Evolutionary conservation across 2,113 vertebrate genomes (phyloP).

Genomic region (Craseonycteris thonglongyai): DNA sequence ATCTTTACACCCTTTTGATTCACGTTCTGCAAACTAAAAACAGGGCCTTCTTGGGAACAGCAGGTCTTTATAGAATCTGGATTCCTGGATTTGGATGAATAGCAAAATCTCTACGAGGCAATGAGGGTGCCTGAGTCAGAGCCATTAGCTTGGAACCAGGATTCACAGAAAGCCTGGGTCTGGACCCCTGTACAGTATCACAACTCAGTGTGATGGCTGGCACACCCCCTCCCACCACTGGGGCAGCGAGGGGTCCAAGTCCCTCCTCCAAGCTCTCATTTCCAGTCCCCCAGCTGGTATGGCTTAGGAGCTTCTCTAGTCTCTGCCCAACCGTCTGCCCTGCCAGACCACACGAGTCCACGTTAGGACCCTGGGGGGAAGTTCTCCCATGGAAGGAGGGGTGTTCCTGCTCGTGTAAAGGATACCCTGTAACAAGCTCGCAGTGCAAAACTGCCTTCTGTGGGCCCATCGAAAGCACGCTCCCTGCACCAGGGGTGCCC

Average conservation of each 20-base stretch:
- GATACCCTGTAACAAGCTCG: not conserved
- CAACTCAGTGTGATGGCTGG: not conserved
- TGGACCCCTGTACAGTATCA: no score
- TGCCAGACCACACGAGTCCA: accelerated
- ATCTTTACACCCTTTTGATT: no score
- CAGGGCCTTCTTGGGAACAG: no score
- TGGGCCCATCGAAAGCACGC: no score
- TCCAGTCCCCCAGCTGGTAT: not conserved
- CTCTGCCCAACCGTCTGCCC: not conserved
- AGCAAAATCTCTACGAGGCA: no score
- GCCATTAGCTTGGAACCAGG: no score
- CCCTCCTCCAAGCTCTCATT: not conserved
- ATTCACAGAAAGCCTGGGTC: no score
- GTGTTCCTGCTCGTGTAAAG: not conserved
- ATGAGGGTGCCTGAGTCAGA: no score
- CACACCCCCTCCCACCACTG: not conserved
- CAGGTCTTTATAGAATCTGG: no score
- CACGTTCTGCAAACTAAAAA: no score
- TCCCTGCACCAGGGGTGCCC: not conserved
- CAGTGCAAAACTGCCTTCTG: not conserved
- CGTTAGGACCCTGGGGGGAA: not conserved
- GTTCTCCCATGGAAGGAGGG: not conserved
- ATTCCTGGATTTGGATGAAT: no score
- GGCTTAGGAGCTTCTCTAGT: no score
- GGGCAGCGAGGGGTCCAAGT: not conserved